Conservation (phyloP, 2,888 invertebrate genomes). For the Thelaira solivaga region DNA sequence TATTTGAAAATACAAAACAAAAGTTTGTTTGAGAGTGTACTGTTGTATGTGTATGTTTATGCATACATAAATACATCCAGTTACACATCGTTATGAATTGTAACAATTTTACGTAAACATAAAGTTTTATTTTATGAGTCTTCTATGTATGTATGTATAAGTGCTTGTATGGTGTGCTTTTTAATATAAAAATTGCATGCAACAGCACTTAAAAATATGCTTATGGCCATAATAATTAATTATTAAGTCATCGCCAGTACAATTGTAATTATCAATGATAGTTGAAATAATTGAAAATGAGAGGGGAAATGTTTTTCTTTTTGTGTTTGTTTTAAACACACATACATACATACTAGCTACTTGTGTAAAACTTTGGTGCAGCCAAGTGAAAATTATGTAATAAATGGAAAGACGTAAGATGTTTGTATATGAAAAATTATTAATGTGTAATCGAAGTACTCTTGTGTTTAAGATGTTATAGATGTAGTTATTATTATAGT, state of each 20-base stretch:
- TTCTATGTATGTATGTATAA: too few relatives aligned
- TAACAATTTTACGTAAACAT: too few relatives aligned
- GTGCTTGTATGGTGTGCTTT: too few relatives aligned
- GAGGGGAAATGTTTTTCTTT: neutral
- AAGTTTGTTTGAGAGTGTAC: neutral
- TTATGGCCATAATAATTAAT: conserved; percentile 64
- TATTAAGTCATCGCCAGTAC: conserved; percentile 59
- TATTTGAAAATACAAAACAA: neutral
- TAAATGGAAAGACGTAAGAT: neutral
- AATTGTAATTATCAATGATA: conserved; percentile 67
- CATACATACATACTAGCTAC: too few relatives aligned
- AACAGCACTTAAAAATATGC: conserved; percentile 54
- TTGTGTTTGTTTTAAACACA: neutral
- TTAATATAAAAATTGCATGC: conserved; percentile 39
- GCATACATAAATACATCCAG: neutral
- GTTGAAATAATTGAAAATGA: conserved; percentile 41
- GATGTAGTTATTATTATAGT: conserved; percentile 1
- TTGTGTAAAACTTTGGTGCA: neutral
- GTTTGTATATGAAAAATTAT: too few relatives aligned
- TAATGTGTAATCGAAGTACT: neutral
- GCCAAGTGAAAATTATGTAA: neutral
- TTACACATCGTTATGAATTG: too few relatives aligned
- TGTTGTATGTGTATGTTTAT: neutral
- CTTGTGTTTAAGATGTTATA: neutral
- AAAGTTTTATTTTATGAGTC: too few relatives aligned